Evolutionary conservation across 2,797 vertebrate genomes (phyloP).

Genomic region (Cynopterus sphinx): DNA sequence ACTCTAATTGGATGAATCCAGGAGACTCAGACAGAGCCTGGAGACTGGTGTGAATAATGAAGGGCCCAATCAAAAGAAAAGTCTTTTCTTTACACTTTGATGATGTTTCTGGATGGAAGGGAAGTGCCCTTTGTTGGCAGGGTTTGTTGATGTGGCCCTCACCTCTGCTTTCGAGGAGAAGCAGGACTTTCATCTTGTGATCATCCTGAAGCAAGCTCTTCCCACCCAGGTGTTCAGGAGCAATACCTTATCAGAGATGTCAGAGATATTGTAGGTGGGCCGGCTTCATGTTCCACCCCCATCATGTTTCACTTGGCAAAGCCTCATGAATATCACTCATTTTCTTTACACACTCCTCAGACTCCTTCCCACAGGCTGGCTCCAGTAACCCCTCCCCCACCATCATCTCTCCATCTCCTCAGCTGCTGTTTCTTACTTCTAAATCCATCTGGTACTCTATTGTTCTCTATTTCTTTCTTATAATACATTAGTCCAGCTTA

Average conservation of each 20-base stretch:
- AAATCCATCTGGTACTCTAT: not conserved
- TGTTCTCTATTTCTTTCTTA: not conserved
- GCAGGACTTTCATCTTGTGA: not conserved
- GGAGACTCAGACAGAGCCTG: not conserved
- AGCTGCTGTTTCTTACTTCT: not conserved
- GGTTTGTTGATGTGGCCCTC: not conserved
- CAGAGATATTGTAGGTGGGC: not conserved
- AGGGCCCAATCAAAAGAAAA: not conserved
- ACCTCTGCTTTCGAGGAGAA: not conserved
- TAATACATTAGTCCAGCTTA: not conserved
- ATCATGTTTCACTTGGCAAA: not conserved
- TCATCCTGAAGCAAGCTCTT: not conserved
- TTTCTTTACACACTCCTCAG: not conserved
- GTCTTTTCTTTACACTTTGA: not conserved
- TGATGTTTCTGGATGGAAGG: not conserved
- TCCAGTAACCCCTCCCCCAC: rapidly evolving
- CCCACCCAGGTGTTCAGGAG: not conserved
- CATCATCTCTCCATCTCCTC: not conserved
- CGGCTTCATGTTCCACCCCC: not conserved
- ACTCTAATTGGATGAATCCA: not conserved
- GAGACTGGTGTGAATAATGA: not conserved
- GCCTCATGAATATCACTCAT: too few relatives aligned
- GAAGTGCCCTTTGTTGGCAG: not conserved
- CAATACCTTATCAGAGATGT: not conserved
- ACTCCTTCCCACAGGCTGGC: not conserved